Evolutionary conservation across 2,888 invertebrate species (phyloP).

Genomic region (Synanthedon vespiformis): DNA sequence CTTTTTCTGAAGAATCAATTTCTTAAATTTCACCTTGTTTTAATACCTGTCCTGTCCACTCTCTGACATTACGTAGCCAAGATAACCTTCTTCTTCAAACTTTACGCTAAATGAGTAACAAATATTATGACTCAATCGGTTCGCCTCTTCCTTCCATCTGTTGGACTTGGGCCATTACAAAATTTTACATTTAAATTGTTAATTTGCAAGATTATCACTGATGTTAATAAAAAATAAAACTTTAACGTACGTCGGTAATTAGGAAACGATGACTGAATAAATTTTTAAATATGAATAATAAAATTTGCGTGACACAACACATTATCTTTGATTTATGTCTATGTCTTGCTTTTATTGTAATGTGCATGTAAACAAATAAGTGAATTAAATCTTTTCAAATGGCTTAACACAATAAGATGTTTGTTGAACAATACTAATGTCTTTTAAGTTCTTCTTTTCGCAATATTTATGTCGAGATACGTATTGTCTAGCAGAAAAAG

Average conservation of each 20-base stretch:
- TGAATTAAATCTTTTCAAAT: not conserved
- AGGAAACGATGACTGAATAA: not conserved
- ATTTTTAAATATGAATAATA: too few relatives aligned
- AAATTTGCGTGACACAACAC: not conserved
- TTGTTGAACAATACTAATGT: slow-evolving; percentile 24
- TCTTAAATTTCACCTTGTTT: too few relatives aligned
- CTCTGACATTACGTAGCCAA: too few relatives aligned
- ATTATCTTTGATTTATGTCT: slow-evolving; percentile 1
- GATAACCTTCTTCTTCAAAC: too few relatives aligned
- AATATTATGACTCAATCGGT: too few relatives aligned
- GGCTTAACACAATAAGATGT: slow-evolving; percentile 31
- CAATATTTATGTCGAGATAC: slow-evolving; percentile 20
- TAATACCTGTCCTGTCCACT: too few relatives aligned
- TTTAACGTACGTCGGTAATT: not conserved
- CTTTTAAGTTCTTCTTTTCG: slow-evolving; percentile 18
- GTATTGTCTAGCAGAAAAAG: slow-evolving; percentile 22
- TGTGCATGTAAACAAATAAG: too few relatives aligned
- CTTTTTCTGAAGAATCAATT: too few relatives aligned
- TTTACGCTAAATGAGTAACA: too few relatives aligned
- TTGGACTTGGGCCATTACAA: slow-evolving; percentile 2
- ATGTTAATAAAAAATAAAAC: too few relatives aligned
- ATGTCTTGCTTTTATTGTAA: too few relatives aligned
- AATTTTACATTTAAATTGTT: slow-evolving; percentile 9
- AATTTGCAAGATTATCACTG: slow-evolving; percentile 2
- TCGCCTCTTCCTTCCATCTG: too few relatives aligned